These are phyloP conservation scores for Aphelinus certus DNA, from an alignment of 1,140 invertebrate species.

Conservation along the genomic window DNA sequence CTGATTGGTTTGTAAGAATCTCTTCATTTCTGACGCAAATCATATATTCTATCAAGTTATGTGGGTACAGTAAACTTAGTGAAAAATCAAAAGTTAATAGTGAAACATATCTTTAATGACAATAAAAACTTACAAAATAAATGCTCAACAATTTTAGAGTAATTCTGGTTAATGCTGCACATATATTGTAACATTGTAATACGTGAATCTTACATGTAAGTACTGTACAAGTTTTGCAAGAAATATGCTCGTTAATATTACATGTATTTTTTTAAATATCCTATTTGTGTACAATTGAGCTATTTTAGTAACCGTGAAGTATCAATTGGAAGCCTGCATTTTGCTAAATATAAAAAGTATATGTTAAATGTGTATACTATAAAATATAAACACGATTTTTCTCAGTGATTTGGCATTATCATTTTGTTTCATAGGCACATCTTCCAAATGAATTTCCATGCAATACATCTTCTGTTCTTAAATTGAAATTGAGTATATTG, in stretches of 20 bases:
- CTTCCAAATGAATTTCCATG: neutral
- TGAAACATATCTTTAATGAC: too few relatives aligned
- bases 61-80: too few relatives aligned
- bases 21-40: too few relatives aligned
- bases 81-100: too few relatives aligned
- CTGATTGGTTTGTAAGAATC: too few relatives aligned
- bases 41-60: too few relatives aligned
- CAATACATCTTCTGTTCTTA: too few relatives aligned
- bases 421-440: neutral
- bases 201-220: conserved; percentile 14
- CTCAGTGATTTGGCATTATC: neutral
- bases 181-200: neutral
- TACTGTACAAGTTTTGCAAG: conserved; percentile 25
- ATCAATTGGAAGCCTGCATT: neutral
- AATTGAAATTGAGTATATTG: too few relatives aligned
- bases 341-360: too few relatives aligned
- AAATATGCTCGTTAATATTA: conserved; percentile 10
- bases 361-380: neutral
- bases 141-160: conserved; percentile 10
- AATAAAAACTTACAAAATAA: conserved; percentile 30
- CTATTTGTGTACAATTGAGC: neutral
- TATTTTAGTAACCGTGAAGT: neutral
- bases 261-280: neutral
- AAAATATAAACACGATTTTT: neutral
- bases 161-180: conserved; percentile 12